phyloP scores from a whole-genome alignment of 2,888 invertebrate genomes.

The Argyresthia goedartella region DNA sequence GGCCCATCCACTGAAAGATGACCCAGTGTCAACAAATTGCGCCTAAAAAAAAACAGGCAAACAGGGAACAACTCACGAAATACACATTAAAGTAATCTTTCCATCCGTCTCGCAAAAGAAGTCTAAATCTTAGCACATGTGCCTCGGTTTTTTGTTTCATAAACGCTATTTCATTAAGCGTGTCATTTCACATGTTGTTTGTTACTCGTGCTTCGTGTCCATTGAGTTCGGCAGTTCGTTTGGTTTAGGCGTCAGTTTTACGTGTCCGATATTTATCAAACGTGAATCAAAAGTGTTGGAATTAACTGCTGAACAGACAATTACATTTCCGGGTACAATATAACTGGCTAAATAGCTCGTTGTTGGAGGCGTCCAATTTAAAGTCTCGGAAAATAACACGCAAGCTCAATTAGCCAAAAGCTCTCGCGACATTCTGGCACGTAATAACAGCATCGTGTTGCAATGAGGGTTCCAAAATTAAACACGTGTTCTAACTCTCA shows the following conservation, averaged over 20 bases:
- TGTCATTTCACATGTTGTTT: slow-evolving; percentile 27
- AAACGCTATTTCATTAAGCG: slow-evolving; percentile 63
- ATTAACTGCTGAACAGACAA: background rate
- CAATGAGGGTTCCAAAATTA: slow-evolving; percentile 52
- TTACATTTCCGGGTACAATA: no score
- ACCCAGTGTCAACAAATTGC: slow-evolving; percentile 67
- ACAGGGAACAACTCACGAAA: slow-evolving; percentile 55
- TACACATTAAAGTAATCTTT: slow-evolving; percentile 60
- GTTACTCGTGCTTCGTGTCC: slow-evolving; percentile 17
- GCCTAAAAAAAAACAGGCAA: slow-evolving; percentile 53
- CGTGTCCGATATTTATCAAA: slow-evolving; percentile 19
- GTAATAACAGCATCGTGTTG: slow-evolving; percentile 46
- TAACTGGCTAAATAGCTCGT: no score
- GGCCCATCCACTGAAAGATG: slow-evolving; percentile 53
- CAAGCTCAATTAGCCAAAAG: slow-evolving; percentile 7
- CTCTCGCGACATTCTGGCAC: slow-evolving; percentile 14
- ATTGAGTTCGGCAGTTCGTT: slow-evolving; percentile 14
- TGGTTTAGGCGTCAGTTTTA: slow-evolving; percentile 26
- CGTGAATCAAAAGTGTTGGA: background rate
- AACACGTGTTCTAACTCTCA: slow-evolving; percentile 64
- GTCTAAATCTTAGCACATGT: slow-evolving; percentile 60
- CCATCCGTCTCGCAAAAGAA: slow-evolving; percentile 40
- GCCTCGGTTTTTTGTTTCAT: slow-evolving; percentile 49
- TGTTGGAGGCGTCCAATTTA: no score
- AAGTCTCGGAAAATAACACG: background rate